Base-by-base conservation (phyloP, 2,113 vertebrate species). In the Pangasianodon gigas region DNA sequence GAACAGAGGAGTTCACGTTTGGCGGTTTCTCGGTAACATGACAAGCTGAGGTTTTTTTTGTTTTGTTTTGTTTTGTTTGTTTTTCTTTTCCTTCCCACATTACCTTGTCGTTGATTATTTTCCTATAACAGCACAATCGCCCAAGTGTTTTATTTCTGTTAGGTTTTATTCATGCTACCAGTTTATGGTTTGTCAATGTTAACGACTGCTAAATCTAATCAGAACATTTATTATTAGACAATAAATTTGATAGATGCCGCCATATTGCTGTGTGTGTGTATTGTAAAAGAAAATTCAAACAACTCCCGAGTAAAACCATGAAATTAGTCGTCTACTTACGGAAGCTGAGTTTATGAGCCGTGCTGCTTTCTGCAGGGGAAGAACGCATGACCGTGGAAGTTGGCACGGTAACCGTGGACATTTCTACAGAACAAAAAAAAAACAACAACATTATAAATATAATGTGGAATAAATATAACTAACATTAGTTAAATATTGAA, bases 321-420 rank as follows among this genome's bases (percentile, higher is more conserved):
- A 60, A 71, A 65, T 56, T 0, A 37, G 41, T 4, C 14, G 41
- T 37, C 1, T 24, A 67, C 94, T 93, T 89, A 96, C 96, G 94
- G 91, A 96, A 86, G 86, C 96, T 0, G 84, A 95, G 58, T 88
- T 96, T 44, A 94, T 97, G 86, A 60, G 94, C 95, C 6, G 97
- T 97, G 84, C 96, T 94, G 95, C 94, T 97, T 94, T 95, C 97
- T 80, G 0, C 93, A 93, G 92, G 95, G 0, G 90, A 71, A 0
- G 95, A 96, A 21, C 94, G 44, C 0, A 98, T 97, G 24, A 97
- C 96, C 52, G 97, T 96, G 51, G 94, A 91, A 0, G 97, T 98
- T 93, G 97, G 96, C 7, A 95, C 95, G 1, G 96, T 81, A 41
- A 88, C 97, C n/a, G 98, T 97, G 86, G 95, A 97, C 3, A 95